These are phyloP conservation scores for Machaerirhynchus nigripectus DNA, from an alignment of 2,113 vertebrate genomes.

Conservation along the genomic window DNA sequence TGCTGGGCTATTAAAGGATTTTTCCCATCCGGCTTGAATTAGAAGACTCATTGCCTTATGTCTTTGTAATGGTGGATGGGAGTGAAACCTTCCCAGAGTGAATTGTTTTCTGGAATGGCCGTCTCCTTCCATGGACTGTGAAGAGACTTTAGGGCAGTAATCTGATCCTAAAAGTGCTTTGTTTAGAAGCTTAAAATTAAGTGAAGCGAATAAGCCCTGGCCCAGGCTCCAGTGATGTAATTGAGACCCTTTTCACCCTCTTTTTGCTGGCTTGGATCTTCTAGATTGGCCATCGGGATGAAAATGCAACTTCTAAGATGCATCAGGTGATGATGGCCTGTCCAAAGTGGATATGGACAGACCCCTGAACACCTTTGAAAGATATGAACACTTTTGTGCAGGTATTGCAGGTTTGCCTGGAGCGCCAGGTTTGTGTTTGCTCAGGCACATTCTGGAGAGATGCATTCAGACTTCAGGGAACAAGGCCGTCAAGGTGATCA, in stretches of 20 bases:
- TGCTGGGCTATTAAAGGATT: constrained; percentile 40
- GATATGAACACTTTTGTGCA: neutral
- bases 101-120: constrained; percentile 52
- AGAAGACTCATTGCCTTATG: constrained; percentile 31
- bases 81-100: constrained; percentile 41
- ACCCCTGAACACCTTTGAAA: neutral
- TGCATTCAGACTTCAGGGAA: neutral
- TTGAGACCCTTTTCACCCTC: neutral
- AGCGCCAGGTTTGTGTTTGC: neutral
- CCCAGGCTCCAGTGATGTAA: neutral
- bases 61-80: neutral
- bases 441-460: neutral
- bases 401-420: neutral
- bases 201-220: neutral
- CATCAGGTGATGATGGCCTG: neutral
- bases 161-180: constrained; percentile 40
- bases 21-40: constrained; percentile 61
- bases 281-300: neutral
- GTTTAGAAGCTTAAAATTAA: constrained; percentile 38
- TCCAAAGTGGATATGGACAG: neutral
- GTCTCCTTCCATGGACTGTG: constrained; percentile 16
- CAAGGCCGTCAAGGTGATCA: neutral
- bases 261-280: neutral
- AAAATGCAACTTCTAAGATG: neutral
- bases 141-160: constrained; percentile 41